Evolutionary conservation across 2,888 invertebrate genomes (phyloP).

Genomic region (Deilephila elpenor): DNA sequence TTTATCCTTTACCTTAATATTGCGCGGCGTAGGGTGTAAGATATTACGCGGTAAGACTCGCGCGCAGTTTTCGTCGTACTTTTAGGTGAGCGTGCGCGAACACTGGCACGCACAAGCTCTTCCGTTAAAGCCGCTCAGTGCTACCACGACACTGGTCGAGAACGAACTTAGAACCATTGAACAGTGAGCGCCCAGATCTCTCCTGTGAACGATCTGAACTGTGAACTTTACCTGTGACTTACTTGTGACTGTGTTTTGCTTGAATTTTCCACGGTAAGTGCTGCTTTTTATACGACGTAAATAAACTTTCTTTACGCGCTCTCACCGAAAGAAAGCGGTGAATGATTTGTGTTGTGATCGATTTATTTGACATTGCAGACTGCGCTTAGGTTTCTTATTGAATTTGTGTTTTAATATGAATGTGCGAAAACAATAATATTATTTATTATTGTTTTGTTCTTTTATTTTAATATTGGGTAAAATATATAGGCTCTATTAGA

Average conservation of each 20-base stretch:
- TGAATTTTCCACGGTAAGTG: constrained; percentile 57
- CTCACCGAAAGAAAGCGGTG: constrained; percentile 67
- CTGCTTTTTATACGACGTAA: constrained; percentile 35
- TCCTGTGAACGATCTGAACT: constrained; percentile 60
- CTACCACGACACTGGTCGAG: constrained; percentile 76
- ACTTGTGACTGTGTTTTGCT: constrained; percentile 66
- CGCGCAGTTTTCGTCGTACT: constrained; percentile 69
- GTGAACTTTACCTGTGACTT: constrained; percentile 70
- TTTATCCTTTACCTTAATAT: constrained; percentile 81
- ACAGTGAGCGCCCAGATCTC: constrained; percentile 48
- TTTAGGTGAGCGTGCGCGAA: constrained; percentile 76
- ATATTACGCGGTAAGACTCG: constrained; percentile 61
- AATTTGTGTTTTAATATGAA: neutral
- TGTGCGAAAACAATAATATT: neutral
- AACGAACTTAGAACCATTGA: constrained; percentile 76
- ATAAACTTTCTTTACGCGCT: constrained; percentile 58
- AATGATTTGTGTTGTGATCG: constrained; percentile 44
- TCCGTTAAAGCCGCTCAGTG: constrained; percentile 76
- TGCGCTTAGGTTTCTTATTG: neutral
- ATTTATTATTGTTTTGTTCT: neutral
- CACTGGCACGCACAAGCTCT: constrained; percentile 71
- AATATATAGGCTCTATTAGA: too few species aligned
- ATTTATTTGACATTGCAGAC: constrained; percentile 14
- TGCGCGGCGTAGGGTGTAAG: constrained; percentile 64
- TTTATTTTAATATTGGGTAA: neutral